Evolutionary conservation across 2,113 vertebrate genomes (phyloP).

Genomic region (Semnopithecus entellus): DNA sequence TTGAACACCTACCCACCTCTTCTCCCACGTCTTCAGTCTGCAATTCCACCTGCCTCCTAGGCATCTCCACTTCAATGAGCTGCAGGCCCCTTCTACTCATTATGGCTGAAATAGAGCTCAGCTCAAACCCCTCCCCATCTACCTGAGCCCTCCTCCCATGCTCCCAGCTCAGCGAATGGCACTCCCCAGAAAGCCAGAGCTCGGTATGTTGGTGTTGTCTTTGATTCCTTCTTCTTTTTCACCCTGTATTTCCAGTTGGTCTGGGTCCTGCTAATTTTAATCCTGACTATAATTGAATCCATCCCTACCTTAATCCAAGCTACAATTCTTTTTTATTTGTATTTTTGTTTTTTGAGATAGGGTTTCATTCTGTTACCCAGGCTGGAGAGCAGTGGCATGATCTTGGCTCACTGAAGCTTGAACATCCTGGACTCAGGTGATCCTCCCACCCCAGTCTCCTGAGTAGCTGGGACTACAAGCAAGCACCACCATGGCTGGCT

Average conservation of each 20-base stretch:
- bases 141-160: too few species aligned
- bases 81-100: neutral
- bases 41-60: neutral
- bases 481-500: too few species aligned
- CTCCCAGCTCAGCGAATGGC: neutral
- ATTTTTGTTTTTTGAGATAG: too few species aligned
- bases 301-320: neutral
- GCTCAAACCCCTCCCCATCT: rapidly evolving
- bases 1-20: neutral
- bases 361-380: too few species aligned
- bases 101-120: neutral
- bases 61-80: neutral
- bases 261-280: neutral
- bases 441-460: too few species aligned
- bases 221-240: neutral
- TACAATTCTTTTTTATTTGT: neutral
- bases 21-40: neutral
- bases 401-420: too few species aligned
- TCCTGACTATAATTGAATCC: neutral
- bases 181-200: neutral
- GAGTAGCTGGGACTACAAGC: too few species aligned
- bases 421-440: too few species aligned
- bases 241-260: neutral
- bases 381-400: too few species aligned
- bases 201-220: neutral